Evolutionary conservation across 1,140 invertebrate species (phyloP).

Genomic region (Mactra quadrangularis): DNA sequence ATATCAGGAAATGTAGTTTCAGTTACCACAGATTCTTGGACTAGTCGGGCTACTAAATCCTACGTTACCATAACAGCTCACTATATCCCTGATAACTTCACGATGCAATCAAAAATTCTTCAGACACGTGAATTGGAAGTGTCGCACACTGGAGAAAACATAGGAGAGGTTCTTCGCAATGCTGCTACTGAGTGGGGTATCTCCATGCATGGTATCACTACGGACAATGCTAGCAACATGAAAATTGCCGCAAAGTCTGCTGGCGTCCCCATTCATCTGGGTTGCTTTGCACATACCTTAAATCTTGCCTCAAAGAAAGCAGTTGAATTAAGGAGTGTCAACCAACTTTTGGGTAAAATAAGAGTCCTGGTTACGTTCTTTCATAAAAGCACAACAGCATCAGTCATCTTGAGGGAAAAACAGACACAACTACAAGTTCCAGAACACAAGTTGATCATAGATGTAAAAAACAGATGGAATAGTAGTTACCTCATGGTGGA

Average conservation of each 20-base stretch:
- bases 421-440: too few species aligned
- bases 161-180: not conserved
- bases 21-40: slow-evolving; percentile 2
- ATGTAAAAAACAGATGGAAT: slow-evolving; percentile 64
- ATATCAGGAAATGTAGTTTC: not conserved
- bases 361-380: too few species aligned
- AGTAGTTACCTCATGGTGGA: slow-evolving; percentile 53
- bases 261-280: slow-evolving; percentile 38
- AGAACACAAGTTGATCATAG: slow-evolving; percentile 52
- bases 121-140: slow-evolving; percentile 3
- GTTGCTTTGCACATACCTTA: slow-evolving; percentile 60
- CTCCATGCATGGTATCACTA: slow-evolving; percentile 9
- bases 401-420: slow-evolving; percentile 31
- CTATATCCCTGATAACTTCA: not conserved
- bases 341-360: slow-evolving; percentile 57
- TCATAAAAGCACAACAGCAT: slow-evolving; percentile 48
- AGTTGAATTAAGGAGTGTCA: slow-evolving; percentile 28
- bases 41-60: too few species aligned
- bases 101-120: not conserved
- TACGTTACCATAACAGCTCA: slow-evolving; percentile 29
- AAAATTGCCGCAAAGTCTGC: slow-evolving; percentile 29
- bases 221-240: slow-evolving; percentile 62
- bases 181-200: slow-evolving; percentile 6
- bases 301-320: slow-evolving; percentile 46
- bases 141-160: slow-evolving; percentile 9